Evolutionary conservation across 2,888 invertebrate species (phyloP), one percentile per base, ranked within the genome.

Genomic region (Bombylius major): DNA sequence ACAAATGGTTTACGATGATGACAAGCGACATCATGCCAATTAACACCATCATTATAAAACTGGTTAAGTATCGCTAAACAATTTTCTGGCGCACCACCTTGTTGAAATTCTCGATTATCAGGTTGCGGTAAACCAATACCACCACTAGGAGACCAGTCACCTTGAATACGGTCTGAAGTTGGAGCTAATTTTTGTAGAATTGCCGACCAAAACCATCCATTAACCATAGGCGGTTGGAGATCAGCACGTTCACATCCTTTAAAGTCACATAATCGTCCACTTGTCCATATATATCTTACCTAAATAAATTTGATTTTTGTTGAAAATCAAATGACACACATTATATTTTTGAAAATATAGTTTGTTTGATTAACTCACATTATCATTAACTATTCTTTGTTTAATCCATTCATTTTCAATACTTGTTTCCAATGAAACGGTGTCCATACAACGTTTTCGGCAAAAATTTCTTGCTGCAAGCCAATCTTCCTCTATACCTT

Each of bases 151-250:
- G 90, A 90, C 91, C 91, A 91, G 75, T 91, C 91, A 72, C 88
- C 90, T 69, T 90, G 89, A 54, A 81, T 80, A 53, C 90, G 81
- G 76, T 89, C 84, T 56, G 81, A 87, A 55, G 89, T 86, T 51
- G 91, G 87, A 2, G 91, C 87, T 65, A 92, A 75, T 72, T 91
- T 91, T 75, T 87, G 89, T 54, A 88, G 81, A 65, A 84, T 89
- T 45, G 87, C 89, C 32, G 91, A 90, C 91, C 91, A 92, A 80
- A 92, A 92, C 92, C 92, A 92, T 46, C 92, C 92, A 69, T 91
- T 89, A 61, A 90, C 73, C 55, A 82, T 80, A 60, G 84, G 79
- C 44, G 92, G 92, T 64, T 89, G 84, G 63, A 92, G 77, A 70
- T 92, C 92, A 39, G 87, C 81, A 56, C 92, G 82, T 67, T 89